Conservation (phyloP, 2,888 invertebrate genomes). For the Microplitis manilae region DNA sequence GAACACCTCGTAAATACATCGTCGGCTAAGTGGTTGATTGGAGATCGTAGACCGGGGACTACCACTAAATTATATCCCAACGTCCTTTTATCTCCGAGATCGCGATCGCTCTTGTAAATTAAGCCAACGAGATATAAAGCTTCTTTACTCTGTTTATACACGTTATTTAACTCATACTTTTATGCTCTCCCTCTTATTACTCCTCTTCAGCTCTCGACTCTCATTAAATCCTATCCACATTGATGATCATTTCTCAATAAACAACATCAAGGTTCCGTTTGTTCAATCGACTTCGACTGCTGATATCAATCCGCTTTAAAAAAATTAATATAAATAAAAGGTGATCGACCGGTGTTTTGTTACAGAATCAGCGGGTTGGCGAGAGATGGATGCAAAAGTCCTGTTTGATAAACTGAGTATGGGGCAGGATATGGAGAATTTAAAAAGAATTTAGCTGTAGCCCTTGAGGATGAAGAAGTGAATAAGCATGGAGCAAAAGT, state of each 20-base stretch:
- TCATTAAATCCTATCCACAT: not conserved
- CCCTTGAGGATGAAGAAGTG: not conserved
- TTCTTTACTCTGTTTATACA: slow-evolving; percentile 39
- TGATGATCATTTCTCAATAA: too few relatives aligned
- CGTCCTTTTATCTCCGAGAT: slow-evolving; percentile 56
- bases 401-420: too few relatives aligned
- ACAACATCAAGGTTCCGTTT: too few relatives aligned
- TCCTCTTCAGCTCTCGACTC: not conserved
- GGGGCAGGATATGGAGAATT: not conserved
- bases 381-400: too few relatives aligned
- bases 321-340: too few relatives aligned
- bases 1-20: slow-evolving; percentile 72
- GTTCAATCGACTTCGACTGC: too few relatives aligned
- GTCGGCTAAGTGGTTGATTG: slow-evolving; percentile 71
- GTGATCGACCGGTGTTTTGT: too few relatives aligned
- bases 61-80: slow-evolving; percentile 71
- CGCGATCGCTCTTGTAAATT: slow-evolving; percentile 62
- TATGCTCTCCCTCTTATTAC: slow-evolving; percentile 5
- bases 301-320: too few relatives aligned
- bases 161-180: not conserved
- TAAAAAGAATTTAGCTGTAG: not conserved
- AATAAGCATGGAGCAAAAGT: not conserved
- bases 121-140: slow-evolving; percentile 46
- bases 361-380: too few relatives aligned
- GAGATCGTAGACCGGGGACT: slow-evolving; percentile 67